phyloP scores from a whole-genome alignment of 2,797 vertebrate genomes.

The Odontamblyopus lacepedii region DNA sequence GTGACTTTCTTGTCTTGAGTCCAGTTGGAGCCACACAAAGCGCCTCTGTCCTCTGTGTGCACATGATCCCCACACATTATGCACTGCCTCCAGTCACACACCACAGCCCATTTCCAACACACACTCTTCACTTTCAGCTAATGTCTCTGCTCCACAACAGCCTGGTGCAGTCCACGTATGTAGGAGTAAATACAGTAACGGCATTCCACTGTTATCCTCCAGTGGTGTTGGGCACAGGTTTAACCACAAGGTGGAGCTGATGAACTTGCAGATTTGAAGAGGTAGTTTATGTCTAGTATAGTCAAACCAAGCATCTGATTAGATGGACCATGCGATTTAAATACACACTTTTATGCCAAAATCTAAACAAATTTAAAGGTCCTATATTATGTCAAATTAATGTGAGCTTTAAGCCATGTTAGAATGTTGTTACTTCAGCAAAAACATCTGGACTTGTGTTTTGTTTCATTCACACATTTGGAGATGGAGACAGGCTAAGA shows the following conservation, averaged over 20 bases:
- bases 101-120: constrained; percentile 14
- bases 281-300: background rate
- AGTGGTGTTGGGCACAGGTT: background rate
- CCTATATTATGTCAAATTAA: too few species aligned
- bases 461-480: too few species aligned
- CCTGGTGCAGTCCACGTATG: background rate
- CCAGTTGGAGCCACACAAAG: constrained; percentile 53
- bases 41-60: constrained; percentile 57
- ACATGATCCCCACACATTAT: constrained; percentile 68
- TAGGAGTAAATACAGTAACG: background rate
- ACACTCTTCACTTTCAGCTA: constrained; percentile 7
- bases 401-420: too few species aligned
- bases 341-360: background rate
- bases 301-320: background rate
- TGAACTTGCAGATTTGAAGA: background rate
- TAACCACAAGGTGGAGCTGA: constrained; percentile 58
- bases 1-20: constrained; percentile 25
- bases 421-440: too few species aligned
- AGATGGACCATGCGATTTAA: background rate
- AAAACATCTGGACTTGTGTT: too few species aligned
- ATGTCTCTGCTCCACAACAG: background rate
- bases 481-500: too few species aligned
- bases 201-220: background rate
- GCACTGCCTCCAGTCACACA: constrained; percentile 39
- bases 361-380: background rate